Conservation (phyloP, 2,113 vertebrate genomes). For the Dissostichus mawsoni region DNA sequence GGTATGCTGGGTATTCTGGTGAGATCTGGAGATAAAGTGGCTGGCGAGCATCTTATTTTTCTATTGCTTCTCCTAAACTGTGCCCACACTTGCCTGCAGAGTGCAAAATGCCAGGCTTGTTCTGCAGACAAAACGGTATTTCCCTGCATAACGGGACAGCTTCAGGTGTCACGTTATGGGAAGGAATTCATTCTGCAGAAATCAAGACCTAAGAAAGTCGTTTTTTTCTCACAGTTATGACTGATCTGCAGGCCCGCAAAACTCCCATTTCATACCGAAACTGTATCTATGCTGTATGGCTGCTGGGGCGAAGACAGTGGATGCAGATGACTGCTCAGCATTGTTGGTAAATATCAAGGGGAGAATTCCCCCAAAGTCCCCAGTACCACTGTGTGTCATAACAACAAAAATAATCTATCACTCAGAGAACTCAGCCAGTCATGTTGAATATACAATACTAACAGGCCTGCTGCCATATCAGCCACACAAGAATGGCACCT, state of each 20-base stretch:
- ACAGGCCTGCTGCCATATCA: constrained; percentile 3
- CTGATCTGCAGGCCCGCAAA: constrained; percentile 51
- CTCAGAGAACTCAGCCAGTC: background rate
- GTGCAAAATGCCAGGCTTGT: constrained; percentile 18
- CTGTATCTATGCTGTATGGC: constrained; percentile 19
- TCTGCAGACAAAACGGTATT: constrained; percentile 23
- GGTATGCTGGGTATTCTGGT: constrained; percentile 54
- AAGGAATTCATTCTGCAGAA: background rate
- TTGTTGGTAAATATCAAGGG: constrained; percentile 53
- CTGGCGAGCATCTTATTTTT: constrained; percentile 26
- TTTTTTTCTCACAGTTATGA: constrained; percentile 27
- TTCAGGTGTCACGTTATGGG: no score
- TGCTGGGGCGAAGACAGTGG: constrained; percentile 23
- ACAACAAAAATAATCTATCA: background rate
- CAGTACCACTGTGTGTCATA: constrained; percentile 12
- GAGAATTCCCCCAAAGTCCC: constrained; percentile 49
- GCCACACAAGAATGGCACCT: constrained; percentile 18
- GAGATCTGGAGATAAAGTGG: constrained; percentile 15
- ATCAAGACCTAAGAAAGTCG: constrained; percentile 26
- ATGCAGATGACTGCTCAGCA: constrained; percentile 28
- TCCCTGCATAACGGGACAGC: constrained; percentile 7
- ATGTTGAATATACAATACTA: constrained; percentile 18
- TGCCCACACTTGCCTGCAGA: constrained; percentile 23
- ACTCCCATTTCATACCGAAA: constrained; percentile 72
- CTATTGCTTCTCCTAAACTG: constrained; percentile 8